A percentile compares a stretch with the other conserved stretches of the same genome.
Evolutionary conservation across 2,113 vertebrate genomes (phyloP).

Genomic region (Eolophus roseicapilla): DNA sequence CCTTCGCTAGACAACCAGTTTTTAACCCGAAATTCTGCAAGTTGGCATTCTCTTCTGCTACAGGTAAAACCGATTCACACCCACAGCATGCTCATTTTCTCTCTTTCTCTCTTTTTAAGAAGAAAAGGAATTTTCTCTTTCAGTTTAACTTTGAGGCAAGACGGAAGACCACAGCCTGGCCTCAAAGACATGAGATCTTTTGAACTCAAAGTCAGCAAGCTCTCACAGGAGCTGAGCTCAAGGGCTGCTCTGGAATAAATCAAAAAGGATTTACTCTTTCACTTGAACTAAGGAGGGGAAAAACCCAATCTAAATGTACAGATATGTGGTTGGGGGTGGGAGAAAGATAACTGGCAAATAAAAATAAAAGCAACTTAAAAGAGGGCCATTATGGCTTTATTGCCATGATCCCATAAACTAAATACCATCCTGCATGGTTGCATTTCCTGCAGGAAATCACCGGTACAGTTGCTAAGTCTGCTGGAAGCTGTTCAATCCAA

Average conservation of each 20-base stretch:
- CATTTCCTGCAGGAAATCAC: not conserved
- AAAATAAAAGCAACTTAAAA: not conserved
- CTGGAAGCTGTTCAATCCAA: not conserved
- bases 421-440: not conserved
- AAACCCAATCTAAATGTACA: not conserved
- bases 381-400: not conserved
- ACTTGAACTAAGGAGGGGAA: not conserved
- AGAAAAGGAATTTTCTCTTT: not conserved
- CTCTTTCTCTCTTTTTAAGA: not conserved
- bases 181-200: constrained; percentile 46
- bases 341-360: not conserved
- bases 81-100: not conserved
- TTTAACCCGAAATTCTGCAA: not conserved
- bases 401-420: not conserved
- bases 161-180: constrained; percentile 14
- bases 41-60: not conserved
- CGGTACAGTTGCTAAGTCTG: not conserved
- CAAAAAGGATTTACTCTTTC: constrained; percentile 14
- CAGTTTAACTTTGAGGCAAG: constrained; percentile 34
- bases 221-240: constrained; percentile 10
- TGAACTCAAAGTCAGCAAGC: constrained; percentile 31
- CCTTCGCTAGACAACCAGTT: not conserved
- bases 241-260: constrained; percentile 45
- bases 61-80: not conserved
- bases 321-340: not conserved